Percentiles rank a stretch among this genome's conserved stretches.
phyloP scores from a whole-genome alignment of 2,113 vertebrate species.

The Tragelaphus buxtoni region DNA sequence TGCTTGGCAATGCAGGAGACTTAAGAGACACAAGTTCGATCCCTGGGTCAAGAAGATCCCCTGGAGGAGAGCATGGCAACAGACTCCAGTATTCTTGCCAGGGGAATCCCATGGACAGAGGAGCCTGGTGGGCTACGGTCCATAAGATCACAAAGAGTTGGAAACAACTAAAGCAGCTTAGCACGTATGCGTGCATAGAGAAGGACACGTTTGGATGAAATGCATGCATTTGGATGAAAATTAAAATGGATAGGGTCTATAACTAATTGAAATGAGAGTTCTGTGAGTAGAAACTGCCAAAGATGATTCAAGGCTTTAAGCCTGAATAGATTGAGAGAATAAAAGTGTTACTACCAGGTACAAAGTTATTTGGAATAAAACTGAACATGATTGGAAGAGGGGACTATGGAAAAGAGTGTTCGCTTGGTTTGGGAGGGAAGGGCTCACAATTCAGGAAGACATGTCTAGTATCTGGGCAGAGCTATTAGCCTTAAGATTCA shows the following conservation, averaged over 20 bases:
- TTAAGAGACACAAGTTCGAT: background rate
- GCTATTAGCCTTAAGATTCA: background rate
- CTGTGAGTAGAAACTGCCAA: background rate
- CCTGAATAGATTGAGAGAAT: background rate
- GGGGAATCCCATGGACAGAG: background rate
- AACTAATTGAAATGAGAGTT: conserved; percentile 6
- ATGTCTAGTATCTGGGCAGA: background rate
- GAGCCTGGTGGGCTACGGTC: background rate
- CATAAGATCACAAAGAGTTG: background rate
- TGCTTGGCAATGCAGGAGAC: background rate
- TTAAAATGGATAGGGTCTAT: background rate
- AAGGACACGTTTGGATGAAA: background rate
- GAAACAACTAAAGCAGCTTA: background rate
- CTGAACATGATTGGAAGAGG: background rate
- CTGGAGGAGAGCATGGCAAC: background rate
- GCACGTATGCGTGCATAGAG: background rate
- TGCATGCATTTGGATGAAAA: background rate
- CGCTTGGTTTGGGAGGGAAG: background rate
- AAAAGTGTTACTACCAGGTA: background rate
- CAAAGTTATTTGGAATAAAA: conserved; percentile 20
- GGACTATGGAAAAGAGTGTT: background rate
- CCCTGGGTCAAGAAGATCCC: background rate
- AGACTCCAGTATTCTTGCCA: background rate
- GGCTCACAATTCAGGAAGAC: background rate
- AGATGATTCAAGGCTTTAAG: conserved; percentile 18